phyloP scores from a whole-genome alignment of 2,113 vertebrate species.

The Lonchura striata region DNA sequence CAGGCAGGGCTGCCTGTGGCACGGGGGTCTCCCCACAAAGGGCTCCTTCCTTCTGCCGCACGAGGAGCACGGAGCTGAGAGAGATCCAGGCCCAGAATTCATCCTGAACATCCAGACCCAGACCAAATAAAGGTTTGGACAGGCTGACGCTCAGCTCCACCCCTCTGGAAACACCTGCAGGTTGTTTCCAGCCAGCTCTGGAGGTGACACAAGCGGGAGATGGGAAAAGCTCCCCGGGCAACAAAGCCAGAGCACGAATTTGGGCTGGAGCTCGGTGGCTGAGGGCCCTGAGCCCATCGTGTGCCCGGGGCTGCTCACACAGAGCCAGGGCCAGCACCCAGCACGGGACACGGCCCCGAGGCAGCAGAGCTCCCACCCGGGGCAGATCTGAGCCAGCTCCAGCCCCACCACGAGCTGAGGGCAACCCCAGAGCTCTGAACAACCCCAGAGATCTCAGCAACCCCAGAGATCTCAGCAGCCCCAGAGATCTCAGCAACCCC shows the following conservation, averaged over 20 bases:
- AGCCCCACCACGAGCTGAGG: background rate
- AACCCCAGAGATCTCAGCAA: too few species aligned
- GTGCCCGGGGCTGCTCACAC: background rate
- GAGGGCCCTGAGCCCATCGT: background rate
- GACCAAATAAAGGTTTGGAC: background rate
- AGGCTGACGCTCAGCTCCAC: background rate
- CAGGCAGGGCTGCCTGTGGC: background rate
- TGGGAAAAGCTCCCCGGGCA: fast-evolving
- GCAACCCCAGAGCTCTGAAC: background rate
- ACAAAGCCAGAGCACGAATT: fast-evolving
- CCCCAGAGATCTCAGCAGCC: too few species aligned
- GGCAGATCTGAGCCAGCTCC: background rate
- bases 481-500: too few species aligned
- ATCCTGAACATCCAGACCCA: background rate
- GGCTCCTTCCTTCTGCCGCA: background rate
- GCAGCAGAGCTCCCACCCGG: fast-evolving
- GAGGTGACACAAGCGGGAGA: background rate
- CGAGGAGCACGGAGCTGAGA: background rate
- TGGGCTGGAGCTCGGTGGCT: background rate
- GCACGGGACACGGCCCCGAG: fast-evolving
- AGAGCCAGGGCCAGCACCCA: background rate
- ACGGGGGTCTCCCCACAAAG: fast-evolving
- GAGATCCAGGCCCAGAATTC: background rate
- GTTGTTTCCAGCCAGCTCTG: background rate
- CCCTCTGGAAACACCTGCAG: background rate